Conservation (phyloP, 2,113 vertebrate species). For the Emydocephalus ijimae region DNA sequence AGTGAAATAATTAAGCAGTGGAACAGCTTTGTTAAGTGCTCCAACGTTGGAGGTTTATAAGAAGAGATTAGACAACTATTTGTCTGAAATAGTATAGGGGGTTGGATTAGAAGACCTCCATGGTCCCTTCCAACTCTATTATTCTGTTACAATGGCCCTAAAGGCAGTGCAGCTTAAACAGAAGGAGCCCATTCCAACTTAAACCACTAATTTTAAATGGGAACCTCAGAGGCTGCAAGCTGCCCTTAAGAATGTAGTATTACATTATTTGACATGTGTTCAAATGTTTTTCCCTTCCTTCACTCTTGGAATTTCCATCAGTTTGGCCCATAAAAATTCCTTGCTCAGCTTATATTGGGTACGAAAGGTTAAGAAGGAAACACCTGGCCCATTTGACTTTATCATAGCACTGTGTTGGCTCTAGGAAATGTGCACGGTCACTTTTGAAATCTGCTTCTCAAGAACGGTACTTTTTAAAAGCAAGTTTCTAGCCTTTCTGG, state of each 20-base stretch:
- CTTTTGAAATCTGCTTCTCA: not conserved
- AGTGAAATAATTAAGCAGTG: too few relatives aligned
- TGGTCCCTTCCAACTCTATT: too few relatives aligned
- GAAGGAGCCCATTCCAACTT: conserved; percentile 29
- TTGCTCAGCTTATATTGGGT: not conserved
- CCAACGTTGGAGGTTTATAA: too few relatives aligned
- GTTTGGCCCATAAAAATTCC: not conserved
- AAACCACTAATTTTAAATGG: conserved; percentile 52
- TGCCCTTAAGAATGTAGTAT: not conserved
- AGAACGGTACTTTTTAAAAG: not conserved
- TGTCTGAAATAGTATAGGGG: too few relatives aligned
- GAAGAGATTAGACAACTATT: too few relatives aligned
- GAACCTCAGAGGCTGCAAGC: conserved; percentile 29
- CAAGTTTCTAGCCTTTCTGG: not conserved
- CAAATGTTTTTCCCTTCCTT: not conserved
- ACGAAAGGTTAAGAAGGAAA: not conserved
- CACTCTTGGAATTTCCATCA: not conserved
- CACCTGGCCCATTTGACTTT: not conserved
- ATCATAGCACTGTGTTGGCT: not conserved
- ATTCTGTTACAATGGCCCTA: not conserved
- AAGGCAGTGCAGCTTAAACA: conserved; percentile 29
- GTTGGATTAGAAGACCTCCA: too few relatives aligned
- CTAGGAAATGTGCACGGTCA: not conserved
- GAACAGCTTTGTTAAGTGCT: too few relatives aligned
- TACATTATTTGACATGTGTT: not conserved